These are phyloP conservation scores for Leuctra nigra DNA, from an alignment of 2,888 invertebrate species.

Conservation along the genomic window DNA sequence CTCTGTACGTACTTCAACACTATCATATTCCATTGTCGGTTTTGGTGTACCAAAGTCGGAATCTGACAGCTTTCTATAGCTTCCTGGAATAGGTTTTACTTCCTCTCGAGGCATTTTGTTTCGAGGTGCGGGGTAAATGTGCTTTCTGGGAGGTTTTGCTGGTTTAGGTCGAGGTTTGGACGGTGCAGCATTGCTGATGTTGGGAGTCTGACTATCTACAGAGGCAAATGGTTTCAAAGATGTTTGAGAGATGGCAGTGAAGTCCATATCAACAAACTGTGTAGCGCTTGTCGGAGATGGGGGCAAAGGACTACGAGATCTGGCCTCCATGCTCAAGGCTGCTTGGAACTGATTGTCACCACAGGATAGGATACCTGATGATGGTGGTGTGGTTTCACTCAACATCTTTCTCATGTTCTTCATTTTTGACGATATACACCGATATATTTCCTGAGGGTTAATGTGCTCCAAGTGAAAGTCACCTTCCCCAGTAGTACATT, in stretches of 20 bases:
- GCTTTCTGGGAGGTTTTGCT: conserved; percentile 55
- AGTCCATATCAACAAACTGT: conserved; percentile 44
- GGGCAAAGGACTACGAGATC: conserved; percentile 74
- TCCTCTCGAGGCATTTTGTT: conserved; percentile 29
- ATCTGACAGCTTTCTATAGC: conserved; percentile 49
- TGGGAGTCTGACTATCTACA: conserved; percentile 20
- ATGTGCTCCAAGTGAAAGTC: conserved; percentile 73
- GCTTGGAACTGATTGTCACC: conserved; percentile 69
- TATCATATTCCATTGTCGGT: conserved; percentile 55
- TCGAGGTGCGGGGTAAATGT: conserved; percentile 30
- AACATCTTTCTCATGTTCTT: conserved; percentile 80
- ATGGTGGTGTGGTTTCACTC: conserved; percentile 41
- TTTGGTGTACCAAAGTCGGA: conserved; percentile 44
- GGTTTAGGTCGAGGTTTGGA: conserved; percentile 46
- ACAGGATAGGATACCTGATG: conserved; percentile 50
- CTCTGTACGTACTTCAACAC: conserved; percentile 67
- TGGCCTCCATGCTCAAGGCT: conserved; percentile 69
- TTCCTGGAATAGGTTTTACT: conserved; percentile 44
- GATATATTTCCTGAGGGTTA: conserved; percentile 75
- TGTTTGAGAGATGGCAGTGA: conserved; percentile 26
- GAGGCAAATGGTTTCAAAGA: conserved; percentile 27
- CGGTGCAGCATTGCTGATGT: conserved; percentile 7
- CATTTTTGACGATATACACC: conserved; percentile 76
- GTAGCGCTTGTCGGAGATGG: conserved; percentile 51
- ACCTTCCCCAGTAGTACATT: conserved; percentile 81